Conservation (phyloP, 2,888 invertebrate genomes). For the Noctua janthina region DNA sequence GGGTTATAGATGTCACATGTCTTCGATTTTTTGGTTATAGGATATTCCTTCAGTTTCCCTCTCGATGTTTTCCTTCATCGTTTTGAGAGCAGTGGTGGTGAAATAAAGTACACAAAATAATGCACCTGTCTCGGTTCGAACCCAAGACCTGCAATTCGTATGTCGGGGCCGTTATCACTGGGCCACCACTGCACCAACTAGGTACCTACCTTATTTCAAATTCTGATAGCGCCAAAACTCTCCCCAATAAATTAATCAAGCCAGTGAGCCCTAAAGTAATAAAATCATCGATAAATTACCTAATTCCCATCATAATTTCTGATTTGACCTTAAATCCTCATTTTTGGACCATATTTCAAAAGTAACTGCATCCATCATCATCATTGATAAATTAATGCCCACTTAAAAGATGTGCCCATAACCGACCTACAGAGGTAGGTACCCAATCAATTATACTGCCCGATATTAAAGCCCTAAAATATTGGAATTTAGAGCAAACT, state of each 20-base stretch:
- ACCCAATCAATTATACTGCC: slow-evolving; percentile 41
- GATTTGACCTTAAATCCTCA: slow-evolving; percentile 35
- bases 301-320: slow-evolving; percentile 28
- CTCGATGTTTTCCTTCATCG: neutral
- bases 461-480: slow-evolving; percentile 12
- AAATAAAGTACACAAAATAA: neutral
- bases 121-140: neutral
- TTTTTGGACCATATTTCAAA: slow-evolving; percentile 22
- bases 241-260: neutral
- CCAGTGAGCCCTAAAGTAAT: neutral
- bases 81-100: neutral
- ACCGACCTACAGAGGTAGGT: slow-evolving; percentile 13
- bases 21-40: too few relatives aligned
- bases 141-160: neutral
- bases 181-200: neutral
- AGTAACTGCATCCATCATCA: slow-evolving; percentile 37
- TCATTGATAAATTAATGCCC: slow-evolving; percentile 18
- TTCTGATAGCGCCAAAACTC: neutral
- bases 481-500: slow-evolving; percentile 35
- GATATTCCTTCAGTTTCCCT: too few relatives aligned
- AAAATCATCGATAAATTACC: slow-evolving; percentile 3
- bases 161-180: neutral
- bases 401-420: slow-evolving; percentile 25
- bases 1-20: too few relatives aligned
- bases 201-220: neutral